These are phyloP conservation scores for Pontoporia blainvillei DNA, from an alignment of 2,113 vertebrate genomes.

Conservation along the genomic window DNA sequence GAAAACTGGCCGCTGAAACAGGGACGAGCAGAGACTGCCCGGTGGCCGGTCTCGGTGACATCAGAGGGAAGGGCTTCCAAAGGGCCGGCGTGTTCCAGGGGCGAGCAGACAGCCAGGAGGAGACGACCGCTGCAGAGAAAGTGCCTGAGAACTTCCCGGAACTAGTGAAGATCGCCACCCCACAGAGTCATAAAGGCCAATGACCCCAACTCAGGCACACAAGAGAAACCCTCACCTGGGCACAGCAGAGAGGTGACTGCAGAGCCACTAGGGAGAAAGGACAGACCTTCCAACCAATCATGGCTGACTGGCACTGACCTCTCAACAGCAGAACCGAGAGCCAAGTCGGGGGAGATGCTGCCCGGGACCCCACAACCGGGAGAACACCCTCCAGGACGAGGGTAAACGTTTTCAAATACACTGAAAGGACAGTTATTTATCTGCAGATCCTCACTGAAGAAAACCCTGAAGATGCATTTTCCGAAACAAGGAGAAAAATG, in stretches of 20 bases:
- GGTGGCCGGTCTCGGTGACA: accelerated
- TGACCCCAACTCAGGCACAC: accelerated
- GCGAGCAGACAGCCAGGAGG: accelerated
- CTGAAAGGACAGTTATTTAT: not conserved
- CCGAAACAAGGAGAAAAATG: not conserved
- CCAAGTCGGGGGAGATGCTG: not conserved
- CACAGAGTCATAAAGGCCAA: not conserved
- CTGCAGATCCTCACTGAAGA: not conserved
- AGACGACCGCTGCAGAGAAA: accelerated
- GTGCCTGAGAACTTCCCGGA: accelerated
- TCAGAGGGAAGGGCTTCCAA: no score
- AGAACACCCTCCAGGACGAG: not conserved
- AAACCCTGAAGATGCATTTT: not conserved
- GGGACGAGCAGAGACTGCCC: not conserved
- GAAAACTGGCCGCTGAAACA: not conserved
- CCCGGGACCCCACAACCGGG: not conserved
- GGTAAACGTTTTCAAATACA: accelerated
- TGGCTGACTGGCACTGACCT: accelerated
- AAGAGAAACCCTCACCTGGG: not conserved
- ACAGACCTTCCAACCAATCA: not conserved
- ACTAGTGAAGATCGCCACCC: accelerated
- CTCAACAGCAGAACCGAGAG: not conserved
- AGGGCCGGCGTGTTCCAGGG: accelerated
- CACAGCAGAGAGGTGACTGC: not conserved
- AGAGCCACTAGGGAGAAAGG: not conserved